Percentiles rank a stretch among this genome's conserved stretches.
phyloP scores from a whole-genome alignment of 2,797 vertebrate genomes.

The Pempheris klunzingeri region DNA sequence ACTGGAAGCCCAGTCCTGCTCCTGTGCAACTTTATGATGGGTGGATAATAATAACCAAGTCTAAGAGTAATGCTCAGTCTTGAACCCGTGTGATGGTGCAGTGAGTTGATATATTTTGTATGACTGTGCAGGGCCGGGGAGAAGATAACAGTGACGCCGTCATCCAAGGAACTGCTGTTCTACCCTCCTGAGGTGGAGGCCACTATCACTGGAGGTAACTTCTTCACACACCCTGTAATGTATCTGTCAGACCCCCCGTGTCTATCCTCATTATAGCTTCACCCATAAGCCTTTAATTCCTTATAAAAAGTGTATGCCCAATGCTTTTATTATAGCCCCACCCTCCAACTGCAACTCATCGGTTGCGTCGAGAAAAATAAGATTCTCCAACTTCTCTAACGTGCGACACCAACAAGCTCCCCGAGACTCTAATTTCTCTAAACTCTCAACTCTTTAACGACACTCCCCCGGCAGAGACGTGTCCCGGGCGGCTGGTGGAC shows the following conservation, averaged over 20 bases:
- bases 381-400: neutral
- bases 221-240: neutral
- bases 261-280: neutral
- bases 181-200: conserved; percentile 96
- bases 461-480: too few relatives aligned
- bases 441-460: too few relatives aligned
- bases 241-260: neutral
- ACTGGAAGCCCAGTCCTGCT: neutral
- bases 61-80: neutral
- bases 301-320: neutral
- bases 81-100: neutral
- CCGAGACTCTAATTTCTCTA: neutral
- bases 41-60: neutral
- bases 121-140: conserved; percentile 90
- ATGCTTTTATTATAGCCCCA: neutral
- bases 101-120: conserved; percentile 13
- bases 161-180: conserved; percentile 97
- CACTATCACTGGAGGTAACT: conserved; percentile 93
- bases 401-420: neutral
- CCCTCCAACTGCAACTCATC: neutral
- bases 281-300: neutral
- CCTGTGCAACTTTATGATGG: neutral
- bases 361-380: neutral
- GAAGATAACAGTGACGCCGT: conserved; percentile 95
- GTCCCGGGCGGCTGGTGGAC: conserved; percentile 95